Conservation (phyloP, 2,113 vertebrate genomes). For the Coreoperca whiteheadi region DNA sequence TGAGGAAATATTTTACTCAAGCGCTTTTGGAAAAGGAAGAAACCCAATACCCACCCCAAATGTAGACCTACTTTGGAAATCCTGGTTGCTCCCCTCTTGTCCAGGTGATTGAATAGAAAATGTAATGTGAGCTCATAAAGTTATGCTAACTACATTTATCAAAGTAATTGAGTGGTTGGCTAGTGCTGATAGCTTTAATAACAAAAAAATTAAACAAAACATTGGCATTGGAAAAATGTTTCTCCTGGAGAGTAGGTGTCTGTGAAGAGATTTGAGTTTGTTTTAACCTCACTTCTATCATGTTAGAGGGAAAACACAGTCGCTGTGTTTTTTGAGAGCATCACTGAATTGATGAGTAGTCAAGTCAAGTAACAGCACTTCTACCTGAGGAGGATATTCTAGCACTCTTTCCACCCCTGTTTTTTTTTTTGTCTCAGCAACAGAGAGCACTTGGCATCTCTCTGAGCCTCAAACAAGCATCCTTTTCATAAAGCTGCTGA, state of each 20-base stretch:
- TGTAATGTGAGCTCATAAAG: neutral
- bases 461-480: neutral
- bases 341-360: neutral
- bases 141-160: neutral
- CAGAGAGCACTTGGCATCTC: conserved; percentile 18
- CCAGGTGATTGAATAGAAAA: neutral
- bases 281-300: neutral
- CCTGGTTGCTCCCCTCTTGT: neutral
- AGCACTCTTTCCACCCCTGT: neutral
- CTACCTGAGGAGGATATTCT: neutral
- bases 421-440: conserved; percentile 9
- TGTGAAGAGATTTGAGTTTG: neutral
- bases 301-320: neutral
- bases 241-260: neutral
- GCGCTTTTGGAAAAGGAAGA: neutral
- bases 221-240: neutral
- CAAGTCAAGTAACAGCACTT: neutral
- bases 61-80: neutral
- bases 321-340: neutral
- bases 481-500: conserved; percentile 17
- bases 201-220: no score
- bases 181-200: no score
- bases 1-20: neutral
- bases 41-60: neutral
- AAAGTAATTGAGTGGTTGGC: neutral